Base-by-base conservation (phyloP, 2,113 vertebrate genomes). In the Petromus typicus region DNA sequence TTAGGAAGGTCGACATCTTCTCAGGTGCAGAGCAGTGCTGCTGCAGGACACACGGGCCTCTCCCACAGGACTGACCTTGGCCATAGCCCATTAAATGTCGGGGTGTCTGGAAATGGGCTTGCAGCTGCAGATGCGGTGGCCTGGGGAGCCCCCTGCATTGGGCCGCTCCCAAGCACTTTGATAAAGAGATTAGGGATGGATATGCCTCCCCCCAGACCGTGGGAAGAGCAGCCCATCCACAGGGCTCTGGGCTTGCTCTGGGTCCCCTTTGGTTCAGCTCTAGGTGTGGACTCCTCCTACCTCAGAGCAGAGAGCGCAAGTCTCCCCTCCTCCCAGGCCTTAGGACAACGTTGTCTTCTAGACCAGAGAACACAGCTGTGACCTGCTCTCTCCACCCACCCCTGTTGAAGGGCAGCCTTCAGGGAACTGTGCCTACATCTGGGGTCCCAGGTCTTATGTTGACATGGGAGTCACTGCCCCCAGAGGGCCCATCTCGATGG, bases 41-140 rank as follows among this genome's bases (percentile, higher is more conserved):
- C 54, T 0, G 0, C n/a, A 54, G 93, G 92, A 67, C 23, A 32
- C 51, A 18, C 54, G 0, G 54, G 67, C 63, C 54, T 87, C 84
- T 91, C 76, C 91, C 37, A 0, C 32, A 94, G 40, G 94, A 84
- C 43, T 64, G 59, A 8, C 59, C 48, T 61, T 81, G 56, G 30
- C 67, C 84, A 51, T n/a, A 23, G 61, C 37, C 32, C 73, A 75
- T 93, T 93, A 89, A 88, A 85, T 92, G 93, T 64, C 67, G 67
- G 83, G 90, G 90, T 82, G 95, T 95, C 63, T 80, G 92, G 76
- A 79, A 76, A 78, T 45, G 37, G 18, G 81, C 76, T 12, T 10
- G 37, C 32, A 91, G 86, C 90, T 96, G 93, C 61, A 51, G 92
- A 56, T 56, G 78, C 32, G 30, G 73, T 34, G 30, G 34, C 76